phyloP scores from a whole-genome alignment of 2,797 vertebrate species.

The Gadopsis marmoratus region DNA sequence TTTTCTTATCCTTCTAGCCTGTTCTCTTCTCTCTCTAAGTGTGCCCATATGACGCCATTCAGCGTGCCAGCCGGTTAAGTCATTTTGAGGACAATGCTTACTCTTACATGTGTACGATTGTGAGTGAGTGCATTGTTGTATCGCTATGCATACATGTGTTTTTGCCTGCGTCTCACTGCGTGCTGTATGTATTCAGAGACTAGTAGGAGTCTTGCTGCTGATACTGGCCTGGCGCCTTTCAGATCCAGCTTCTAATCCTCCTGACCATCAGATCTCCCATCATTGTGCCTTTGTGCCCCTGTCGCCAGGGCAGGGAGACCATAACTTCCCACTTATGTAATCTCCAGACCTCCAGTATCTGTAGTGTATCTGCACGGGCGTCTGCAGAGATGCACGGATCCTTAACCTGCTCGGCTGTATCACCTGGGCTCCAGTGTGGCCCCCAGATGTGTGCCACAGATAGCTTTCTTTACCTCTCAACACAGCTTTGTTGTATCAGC shows the following conservation, averaged over 20 bases:
- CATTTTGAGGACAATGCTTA: slow-evolving; percentile 59
- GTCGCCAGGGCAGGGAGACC: slow-evolving; percentile 72
- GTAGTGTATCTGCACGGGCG: slow-evolving; percentile 65
- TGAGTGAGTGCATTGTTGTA: slow-evolving; percentile 53
- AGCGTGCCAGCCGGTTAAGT: slow-evolving; percentile 48
- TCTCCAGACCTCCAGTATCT: slow-evolving; percentile 82
- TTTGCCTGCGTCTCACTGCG: slow-evolving; percentile 37
- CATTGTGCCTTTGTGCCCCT: slow-evolving; percentile 77
- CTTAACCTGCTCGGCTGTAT: slow-evolving; percentile 75
- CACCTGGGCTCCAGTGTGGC: slow-evolving; percentile 82
- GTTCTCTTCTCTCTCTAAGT: slow-evolving; percentile 48
- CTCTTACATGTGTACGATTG: slow-evolving; percentile 40
- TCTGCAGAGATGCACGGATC: slow-evolving; percentile 65
- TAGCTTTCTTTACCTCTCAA: slow-evolving; percentile 86
- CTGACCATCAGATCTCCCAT: slow-evolving; percentile 86
- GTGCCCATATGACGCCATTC: slow-evolving; percentile 67
- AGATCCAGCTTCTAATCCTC: slow-evolving; percentile 86
- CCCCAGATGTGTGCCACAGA: slow-evolving; percentile 80
- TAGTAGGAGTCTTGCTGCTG: slow-evolving; percentile 79
- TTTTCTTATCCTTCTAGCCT: slow-evolving; percentile 45
- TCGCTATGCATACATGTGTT: slow-evolving; percentile 36
- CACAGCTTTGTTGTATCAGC: slow-evolving; percentile 80
- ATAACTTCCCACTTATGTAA: slow-evolving; percentile 78
- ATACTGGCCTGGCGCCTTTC: slow-evolving; percentile 88
- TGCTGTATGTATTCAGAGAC: slow-evolving; percentile 68